These are phyloP conservation scores for Glaucomys volans DNA, from an alignment of 2,113 vertebrate species.

Conservation along the genomic window DNA sequence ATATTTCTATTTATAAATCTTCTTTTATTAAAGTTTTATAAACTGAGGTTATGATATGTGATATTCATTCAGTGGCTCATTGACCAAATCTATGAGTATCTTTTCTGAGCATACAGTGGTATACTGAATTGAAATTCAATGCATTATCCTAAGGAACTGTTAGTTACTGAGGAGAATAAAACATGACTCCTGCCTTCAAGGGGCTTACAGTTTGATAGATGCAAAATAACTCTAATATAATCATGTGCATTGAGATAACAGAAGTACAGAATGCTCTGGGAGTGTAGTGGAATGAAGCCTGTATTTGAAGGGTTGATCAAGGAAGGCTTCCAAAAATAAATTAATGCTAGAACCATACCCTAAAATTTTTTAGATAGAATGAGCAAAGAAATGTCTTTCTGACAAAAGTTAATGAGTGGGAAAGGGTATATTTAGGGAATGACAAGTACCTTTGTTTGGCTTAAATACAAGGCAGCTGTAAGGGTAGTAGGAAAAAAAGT, in stretches of 20 bases:
- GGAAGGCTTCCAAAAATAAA: neutral
- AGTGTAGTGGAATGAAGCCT: neutral
- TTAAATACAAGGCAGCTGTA: neutral
- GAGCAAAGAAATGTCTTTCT: neutral
- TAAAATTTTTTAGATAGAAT: neutral
- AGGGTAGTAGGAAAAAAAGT: neutral
- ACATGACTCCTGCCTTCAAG: constrained; percentile 24
- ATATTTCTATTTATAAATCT: constrained; percentile 17
- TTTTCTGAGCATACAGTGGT: neutral
- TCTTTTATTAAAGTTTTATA: constrained; percentile 18
- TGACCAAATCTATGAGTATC: neutral
- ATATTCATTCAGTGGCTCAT: neutral
- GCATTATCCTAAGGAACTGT: neutral
- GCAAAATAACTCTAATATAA: constrained; percentile 25
- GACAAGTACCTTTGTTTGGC: neutral
- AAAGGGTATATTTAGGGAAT: constrained; percentile 31
- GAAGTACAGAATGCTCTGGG: neutral
- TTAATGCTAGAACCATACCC: neutral
- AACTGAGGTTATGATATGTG: neutral
- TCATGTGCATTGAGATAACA: neutral
- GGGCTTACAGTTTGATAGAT: neutral
- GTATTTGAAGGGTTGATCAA: neutral
- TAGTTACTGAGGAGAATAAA: constrained; percentile 10
- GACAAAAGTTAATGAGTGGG: neutral
- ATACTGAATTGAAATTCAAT: constrained; percentile 21